Evolutionary conservation across 2,888 invertebrate genomes (phyloP), one percentile per base, ranked within the genome.

Genomic region (Ornithoptera alexandrae): DNA sequence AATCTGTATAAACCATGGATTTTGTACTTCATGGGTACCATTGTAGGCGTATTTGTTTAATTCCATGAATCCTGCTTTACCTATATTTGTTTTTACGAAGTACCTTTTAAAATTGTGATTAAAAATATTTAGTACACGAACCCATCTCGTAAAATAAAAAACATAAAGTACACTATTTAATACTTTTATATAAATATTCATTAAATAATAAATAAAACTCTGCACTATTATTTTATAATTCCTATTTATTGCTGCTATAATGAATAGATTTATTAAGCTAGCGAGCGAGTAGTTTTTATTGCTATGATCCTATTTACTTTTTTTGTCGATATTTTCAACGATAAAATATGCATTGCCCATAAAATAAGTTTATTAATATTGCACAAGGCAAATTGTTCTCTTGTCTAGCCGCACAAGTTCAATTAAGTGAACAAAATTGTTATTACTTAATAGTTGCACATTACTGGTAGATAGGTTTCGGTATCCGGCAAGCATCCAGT

Each of bases 291-390:
- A 58, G n/a, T 58, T 58, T 58, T 58, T 58, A 58, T 58, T 15
- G n/a, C 57, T 4, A 58, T 24, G 57, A 62, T 30, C 24, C 42
- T 58, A 66, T 66, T 66, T 59, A 50, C 59, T 66, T 59, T 66
- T 46, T 66, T 59, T 58, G 57, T 39, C 39, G 56, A 56, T 24
- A 30, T 39, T 15, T 39, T 39, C 22, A 22, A 53, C 57, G 39
- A 36, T 56, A 56, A 56, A 36, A 56, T 64, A 56, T 56, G 64
- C 64, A 64, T 36, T 30, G 24, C 57, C 57, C 22, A 22, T 57
- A 57, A 20, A 24, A 64, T 56, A 12, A 30, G 56, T 63, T 57
- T 20, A 57, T 56, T n/a, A 63, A 63, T 36, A 64, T 64, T 64
- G 36, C 24, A 64, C 18, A 56, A 64, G n/a, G 18, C 18, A 5